A percentile compares a stretch with the other conserved stretches of the same genome.
phyloP scores from a whole-genome alignment of 2,888 invertebrate species.

The Pterostichus niger region DNA sequence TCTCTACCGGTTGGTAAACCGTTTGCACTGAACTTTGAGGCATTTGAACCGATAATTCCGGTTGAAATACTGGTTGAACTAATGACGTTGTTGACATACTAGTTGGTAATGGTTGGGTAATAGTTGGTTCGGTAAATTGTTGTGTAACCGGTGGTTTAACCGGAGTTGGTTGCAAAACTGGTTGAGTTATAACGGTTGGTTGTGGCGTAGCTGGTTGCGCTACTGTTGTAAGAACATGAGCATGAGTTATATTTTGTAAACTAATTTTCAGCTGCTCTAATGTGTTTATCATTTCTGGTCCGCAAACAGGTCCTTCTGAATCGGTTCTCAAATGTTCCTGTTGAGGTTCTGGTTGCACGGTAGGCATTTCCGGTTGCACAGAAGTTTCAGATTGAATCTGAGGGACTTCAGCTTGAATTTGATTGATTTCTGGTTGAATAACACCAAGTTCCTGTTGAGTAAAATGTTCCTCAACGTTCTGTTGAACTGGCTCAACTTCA shows the following conservation, averaged over 20 bases:
- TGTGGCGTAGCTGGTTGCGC: slow-evolving; percentile 66
- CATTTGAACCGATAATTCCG: slow-evolving; percentile 3
- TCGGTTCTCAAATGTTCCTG: slow-evolving; percentile 70
- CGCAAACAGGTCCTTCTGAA: slow-evolving; percentile 75
- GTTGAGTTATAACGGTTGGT: slow-evolving; percentile 57
- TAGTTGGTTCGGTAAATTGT: slow-evolving; percentile 61
- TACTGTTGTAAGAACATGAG: slow-evolving; percentile 74
- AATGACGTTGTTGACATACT: slow-evolving; percentile 63
- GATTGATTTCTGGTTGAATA: neutral
- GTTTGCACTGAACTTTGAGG: neutral
- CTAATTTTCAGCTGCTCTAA: slow-evolving; percentile 81
- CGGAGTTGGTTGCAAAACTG: slow-evolving; percentile 62
- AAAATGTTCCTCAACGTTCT: too few species aligned
- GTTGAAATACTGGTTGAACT: slow-evolving; percentile 52
- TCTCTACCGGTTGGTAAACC: slow-evolving; percentile 42
- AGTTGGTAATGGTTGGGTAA: slow-evolving; percentile 60
- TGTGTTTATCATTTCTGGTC: slow-evolving; percentile 79
- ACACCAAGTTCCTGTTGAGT: too few species aligned
- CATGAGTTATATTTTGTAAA: slow-evolving; percentile 80
- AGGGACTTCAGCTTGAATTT: neutral
- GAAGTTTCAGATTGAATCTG: neutral
- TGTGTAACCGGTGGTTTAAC: slow-evolving; percentile 60
- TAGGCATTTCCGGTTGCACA: neutral
- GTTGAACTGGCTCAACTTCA: neutral
- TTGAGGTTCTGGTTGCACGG: slow-evolving; percentile 15